Conservation (phyloP, 92 coral and sea anemone genomes). For the Zoanthus gigantus region DNA sequence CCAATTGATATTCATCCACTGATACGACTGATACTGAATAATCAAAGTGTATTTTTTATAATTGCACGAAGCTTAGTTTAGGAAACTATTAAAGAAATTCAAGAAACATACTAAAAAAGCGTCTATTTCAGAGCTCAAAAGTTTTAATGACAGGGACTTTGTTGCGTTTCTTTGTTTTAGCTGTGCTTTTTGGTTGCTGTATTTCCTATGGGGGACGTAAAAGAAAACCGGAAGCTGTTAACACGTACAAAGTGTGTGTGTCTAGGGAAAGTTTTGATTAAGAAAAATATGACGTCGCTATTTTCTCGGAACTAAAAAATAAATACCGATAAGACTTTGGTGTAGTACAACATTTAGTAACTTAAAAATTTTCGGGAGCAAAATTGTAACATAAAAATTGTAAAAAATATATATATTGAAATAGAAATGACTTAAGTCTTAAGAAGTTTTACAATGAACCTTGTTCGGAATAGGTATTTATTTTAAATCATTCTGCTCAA, state of each 20-base stretch:
- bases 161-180: not conserved
- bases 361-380: no score
- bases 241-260: constrained; percentile 8
- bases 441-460: no score
- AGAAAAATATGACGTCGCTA: no score
- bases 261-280: not conserved
- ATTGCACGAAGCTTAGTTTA: not conserved
- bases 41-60: not conserved
- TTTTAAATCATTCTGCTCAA: no score
- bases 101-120: constrained; percentile 4
- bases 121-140: not conserved
- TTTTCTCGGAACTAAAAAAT: no score
- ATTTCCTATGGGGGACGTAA: not conserved
- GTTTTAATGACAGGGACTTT: not conserved
- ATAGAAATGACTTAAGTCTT: no score
- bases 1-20: not conserved
- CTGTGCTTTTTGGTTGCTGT: not conserved
- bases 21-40: not conserved
- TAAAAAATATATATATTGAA: no score
- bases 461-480: no score
- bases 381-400: no score
- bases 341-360: no score
- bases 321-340: no score
- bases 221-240: constrained; percentile 3
- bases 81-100: not conserved